Conservation (phyloP, 2,888 invertebrate species). For the Caenorhabditis panamensis region DNA sequence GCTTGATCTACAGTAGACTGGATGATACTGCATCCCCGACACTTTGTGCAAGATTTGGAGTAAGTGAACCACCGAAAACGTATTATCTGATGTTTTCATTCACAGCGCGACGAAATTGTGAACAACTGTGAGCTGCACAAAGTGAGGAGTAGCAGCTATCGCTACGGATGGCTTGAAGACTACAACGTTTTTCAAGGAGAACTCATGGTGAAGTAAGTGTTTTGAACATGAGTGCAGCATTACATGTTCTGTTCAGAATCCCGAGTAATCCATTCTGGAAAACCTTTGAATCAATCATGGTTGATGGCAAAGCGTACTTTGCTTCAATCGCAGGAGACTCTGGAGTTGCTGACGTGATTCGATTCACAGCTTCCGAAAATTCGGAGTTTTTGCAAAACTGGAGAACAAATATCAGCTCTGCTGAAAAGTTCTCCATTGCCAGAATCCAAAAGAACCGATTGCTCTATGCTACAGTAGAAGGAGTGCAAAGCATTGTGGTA, state of each 20-base stretch:
- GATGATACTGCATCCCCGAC: constrained; percentile 34
- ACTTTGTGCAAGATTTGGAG: constrained; percentile 50
- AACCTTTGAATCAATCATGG: constrained; percentile 11
- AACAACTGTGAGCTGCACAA: constrained; percentile 71
- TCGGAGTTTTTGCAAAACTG: constrained; percentile 30
- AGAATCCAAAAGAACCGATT: constrained; percentile 18
- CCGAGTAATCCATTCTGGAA: constrained; percentile 10
- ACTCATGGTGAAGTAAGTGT: constrained; percentile 59
- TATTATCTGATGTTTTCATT: constrained; percentile 12
- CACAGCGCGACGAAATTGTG: constrained; percentile 48
- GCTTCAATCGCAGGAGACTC: constrained; percentile 12
- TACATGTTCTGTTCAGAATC: constrained; percentile 28
- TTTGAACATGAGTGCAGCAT: too few relatives aligned
- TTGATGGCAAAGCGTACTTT: constrained; percentile 47
- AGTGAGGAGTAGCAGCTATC: constrained; percentile 57
- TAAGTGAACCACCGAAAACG: constrained; percentile 1
- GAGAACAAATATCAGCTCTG: constrained; percentile 26
- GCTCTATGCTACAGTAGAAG: constrained; percentile 31
- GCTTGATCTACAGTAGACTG: constrained; percentile 42
- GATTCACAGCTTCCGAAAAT: constrained; percentile 34
- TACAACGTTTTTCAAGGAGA: constrained; percentile 70
- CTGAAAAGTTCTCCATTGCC: constrained; percentile 32
- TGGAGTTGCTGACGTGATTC: constrained; percentile 16
- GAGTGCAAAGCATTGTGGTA: constrained; percentile 38
- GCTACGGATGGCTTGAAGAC: constrained; percentile 77